Evolutionary conservation across 2,113 vertebrate genomes (phyloP), one percentile per base, ranked within the genome.

Genomic region (Malurus cyaneus): DNA sequence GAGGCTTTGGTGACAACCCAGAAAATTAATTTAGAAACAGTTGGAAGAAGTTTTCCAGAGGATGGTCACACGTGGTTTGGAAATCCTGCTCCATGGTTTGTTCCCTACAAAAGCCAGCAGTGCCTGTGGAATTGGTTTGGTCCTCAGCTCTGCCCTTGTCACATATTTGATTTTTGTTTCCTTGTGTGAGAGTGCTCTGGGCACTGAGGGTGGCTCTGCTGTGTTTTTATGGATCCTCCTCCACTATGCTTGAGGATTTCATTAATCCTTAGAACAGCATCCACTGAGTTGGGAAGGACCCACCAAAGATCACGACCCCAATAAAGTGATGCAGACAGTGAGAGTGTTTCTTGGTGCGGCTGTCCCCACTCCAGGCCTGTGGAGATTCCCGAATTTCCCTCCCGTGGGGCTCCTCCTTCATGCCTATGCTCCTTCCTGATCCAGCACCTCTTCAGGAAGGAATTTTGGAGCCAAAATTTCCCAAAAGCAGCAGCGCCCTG

Each of bases 401-500:
- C 59, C 61, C 31, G 1, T 0, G 3, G 41, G 18, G 25, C 23
- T 31, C 25, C 25, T 70, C 29, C 61, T n/a, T 83, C 0, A 0
- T 67, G 31, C 46, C 72, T 56, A 36, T 62, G 52, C 57, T 84
- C 79, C 42, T 21, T 60, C 36, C 56, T 87, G 44, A 29, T 16
- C 59, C 52, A 6, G 36, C 86, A 52, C n/a, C 61, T 81, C 87
- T 29, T 49, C 19, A 13, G 53, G 61, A 59, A 67, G 66, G 62
- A 41, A 80, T 86, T n/a, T 5, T 3, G 2, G 21, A 54, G 49
- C 25, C 9, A 25, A 14, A 9, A n/a, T n/a, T 14, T 9, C 15
- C 34, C 83, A 77, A n/a, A 84, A 41, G 42, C n/a, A 5, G 64
- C 81, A 36, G 71, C 81, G 41, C 53, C 36, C 12, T 28, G 29